Base-by-base conservation (phyloP, 2,888 invertebrate species). In the Periphyllus acericola region DNA sequence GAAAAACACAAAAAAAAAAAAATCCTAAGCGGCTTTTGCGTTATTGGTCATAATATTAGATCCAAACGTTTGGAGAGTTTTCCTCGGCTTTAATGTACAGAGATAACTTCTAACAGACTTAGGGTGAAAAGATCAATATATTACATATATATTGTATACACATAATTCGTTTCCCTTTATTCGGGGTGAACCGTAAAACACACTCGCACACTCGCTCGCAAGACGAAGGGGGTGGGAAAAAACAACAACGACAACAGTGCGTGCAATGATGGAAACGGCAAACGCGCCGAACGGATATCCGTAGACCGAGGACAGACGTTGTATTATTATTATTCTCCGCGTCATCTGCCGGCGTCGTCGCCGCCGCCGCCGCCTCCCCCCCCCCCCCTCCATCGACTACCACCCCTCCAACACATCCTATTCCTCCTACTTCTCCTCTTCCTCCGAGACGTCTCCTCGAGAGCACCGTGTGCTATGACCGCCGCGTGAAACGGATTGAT, bases 271-370 rank as follows among this genome's bases (percentile, higher is more conserved):
- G 83, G 29, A 29, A 60, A 52, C 46, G 74, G 83, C 36, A 29
- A 55, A 52, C 34, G 83, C 74, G 32, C 29, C 60, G 60, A 75
- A 74, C 83, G 83, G 83, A 83, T 83, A 83, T 83, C 83, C 83
- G 83, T 32, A 83, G 75, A 66, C 74, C 75, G 75, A 83, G 36
- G 75, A 83, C 83, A 83, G 75, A 83, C 83, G 75, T 83, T 83
- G 40, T 75, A 66, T 75, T 75, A 29, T 46, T 68, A 1, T 29
- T 14, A 9, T 68, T 14, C 68, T 14, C 29, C 25, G 60, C 60
- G 6, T 60, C 60, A 6, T 60, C 60, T 25, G 14, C 52, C 52
- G 52, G 5, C 52, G 52, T 17, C 52, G 52, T 17, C 5, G 52
- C 5, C 52, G 52, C 52, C 52, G 60, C 60, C 60, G 60, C 60